Conservation (phyloP, 2,888 invertebrate species). For the Drosophila pegasa region DNA sequence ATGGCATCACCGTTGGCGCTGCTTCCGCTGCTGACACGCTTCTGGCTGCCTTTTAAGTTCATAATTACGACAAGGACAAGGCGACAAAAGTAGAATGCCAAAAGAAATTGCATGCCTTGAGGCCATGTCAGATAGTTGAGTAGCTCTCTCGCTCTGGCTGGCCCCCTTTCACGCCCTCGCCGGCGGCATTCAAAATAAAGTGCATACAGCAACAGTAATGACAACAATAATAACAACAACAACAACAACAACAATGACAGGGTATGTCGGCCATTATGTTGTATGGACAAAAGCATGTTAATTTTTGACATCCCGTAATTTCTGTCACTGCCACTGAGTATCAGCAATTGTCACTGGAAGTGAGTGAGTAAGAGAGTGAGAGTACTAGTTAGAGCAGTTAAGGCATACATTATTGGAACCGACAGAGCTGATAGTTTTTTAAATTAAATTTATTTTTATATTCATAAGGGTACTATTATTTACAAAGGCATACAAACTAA, state of each 20-base stretch:
- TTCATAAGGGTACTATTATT: no score
- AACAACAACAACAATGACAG: constrained; percentile 23
- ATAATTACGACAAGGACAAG: constrained; percentile 60
- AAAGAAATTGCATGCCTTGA: constrained; percentile 45
- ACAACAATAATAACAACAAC: constrained; percentile 13
- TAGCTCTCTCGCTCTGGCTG: constrained; percentile 1
- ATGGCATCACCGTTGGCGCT: constrained; percentile 30
- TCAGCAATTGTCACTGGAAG: constrained; percentile 9
- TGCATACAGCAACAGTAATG: constrained; percentile 48
- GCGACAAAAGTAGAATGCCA: constrained; percentile 40
- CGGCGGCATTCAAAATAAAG: constrained; percentile 59
- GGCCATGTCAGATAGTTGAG: constrained; percentile 14
- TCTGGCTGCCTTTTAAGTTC: constrained; percentile 45
- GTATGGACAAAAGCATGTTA: constrained; percentile 53
- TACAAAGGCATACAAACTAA: no score
- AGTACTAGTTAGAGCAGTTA: background rate
- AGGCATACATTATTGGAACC: background rate
- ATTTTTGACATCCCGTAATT: constrained; percentile 52
- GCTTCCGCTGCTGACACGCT: constrained; percentile 35
- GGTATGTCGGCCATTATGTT: constrained; percentile 37
- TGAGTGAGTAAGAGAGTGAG: background rate
- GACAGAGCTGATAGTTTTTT: no score
- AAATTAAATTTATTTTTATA: no score
- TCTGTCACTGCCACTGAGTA: constrained; percentile 25
- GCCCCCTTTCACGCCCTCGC: background rate